Conservation (phyloP, 2,797 vertebrate genomes). For the Xenentodon cancila region DNA sequence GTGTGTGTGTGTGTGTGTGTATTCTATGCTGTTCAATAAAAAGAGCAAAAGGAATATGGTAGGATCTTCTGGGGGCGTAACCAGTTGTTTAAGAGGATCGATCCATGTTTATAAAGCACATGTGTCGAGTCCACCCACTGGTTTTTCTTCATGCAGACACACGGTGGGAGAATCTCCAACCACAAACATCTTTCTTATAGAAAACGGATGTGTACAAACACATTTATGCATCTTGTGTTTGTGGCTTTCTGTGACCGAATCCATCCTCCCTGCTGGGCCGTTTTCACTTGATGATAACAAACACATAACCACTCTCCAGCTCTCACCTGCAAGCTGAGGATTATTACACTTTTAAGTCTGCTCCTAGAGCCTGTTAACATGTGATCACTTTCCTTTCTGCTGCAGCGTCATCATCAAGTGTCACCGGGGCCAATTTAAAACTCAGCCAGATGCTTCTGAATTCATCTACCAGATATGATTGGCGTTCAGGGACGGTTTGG, state of each 20-base stretch:
- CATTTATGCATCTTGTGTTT: neutral
- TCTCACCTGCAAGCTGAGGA: slow-evolving; percentile 13
- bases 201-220: too few relatives aligned
- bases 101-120: too few relatives aligned
- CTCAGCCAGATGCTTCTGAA: neutral
- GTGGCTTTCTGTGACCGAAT: slow-evolving; percentile 13
- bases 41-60: neutral
- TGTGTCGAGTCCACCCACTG: too few relatives aligned
- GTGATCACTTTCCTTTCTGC: too few relatives aligned
- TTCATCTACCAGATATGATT: slow-evolving; percentile 1
- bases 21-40: neutral
- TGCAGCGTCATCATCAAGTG: slow-evolving; percentile 4
- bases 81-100: too few relatives aligned
- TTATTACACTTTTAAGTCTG: too few relatives aligned
- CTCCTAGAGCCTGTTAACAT: too few relatives aligned
- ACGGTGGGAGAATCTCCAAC: too few relatives aligned
- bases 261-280: slow-evolving; percentile 41
- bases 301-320: slow-evolving; percentile 46
- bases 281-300: slow-evolving; percentile 57
- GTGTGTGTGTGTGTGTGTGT: too few relatives aligned
- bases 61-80: too few relatives aligned
- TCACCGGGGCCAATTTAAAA: slow-evolving; percentile 24
- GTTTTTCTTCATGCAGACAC: too few relatives aligned
- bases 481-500: neutral
- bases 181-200: too few relatives aligned